Evolutionary conservation across 2,797 vertebrate species (phyloP).

Genomic region (Peromyscus aztecus): DNA sequence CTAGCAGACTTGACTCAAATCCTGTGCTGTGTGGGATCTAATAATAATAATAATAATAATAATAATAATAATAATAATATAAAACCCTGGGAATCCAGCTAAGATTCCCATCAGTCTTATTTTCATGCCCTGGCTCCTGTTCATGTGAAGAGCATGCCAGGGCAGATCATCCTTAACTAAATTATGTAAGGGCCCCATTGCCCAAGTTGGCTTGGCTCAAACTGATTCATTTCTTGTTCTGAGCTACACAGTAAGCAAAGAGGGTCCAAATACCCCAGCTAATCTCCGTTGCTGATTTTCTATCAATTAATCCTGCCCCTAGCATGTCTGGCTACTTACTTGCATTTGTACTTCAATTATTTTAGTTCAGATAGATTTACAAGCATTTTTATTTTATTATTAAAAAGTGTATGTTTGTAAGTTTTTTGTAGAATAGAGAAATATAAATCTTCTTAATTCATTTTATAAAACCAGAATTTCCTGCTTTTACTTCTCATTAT

Average conservation of each 20-base stretch:
- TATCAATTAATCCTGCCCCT: not conserved
- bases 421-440: not conserved
- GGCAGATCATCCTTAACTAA: not conserved
- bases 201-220: not conserved
- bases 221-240: not conserved
- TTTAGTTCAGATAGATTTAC: not conserved
- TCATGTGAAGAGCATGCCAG: not conserved
- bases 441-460: not conserved
- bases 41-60: too few relatives aligned
- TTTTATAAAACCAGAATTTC: not conserved
- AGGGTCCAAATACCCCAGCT: not conserved
- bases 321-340: not conserved
- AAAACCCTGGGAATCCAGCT: too few relatives aligned
- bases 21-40: not conserved
- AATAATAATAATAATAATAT: too few relatives aligned
- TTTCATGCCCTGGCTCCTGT: not conserved
- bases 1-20: not conserved
- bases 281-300: not conserved
- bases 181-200: not conserved
- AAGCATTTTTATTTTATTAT: not conserved
- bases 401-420: not conserved
- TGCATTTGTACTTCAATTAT: not conserved
- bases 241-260: not conserved
- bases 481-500: slow-evolving; percentile 8
- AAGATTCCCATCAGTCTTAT: not conserved